phyloP scores from a whole-genome alignment of 30 jellyfish, hydroid and myxozoan species.

The Catostylus mosaicus region DNA sequence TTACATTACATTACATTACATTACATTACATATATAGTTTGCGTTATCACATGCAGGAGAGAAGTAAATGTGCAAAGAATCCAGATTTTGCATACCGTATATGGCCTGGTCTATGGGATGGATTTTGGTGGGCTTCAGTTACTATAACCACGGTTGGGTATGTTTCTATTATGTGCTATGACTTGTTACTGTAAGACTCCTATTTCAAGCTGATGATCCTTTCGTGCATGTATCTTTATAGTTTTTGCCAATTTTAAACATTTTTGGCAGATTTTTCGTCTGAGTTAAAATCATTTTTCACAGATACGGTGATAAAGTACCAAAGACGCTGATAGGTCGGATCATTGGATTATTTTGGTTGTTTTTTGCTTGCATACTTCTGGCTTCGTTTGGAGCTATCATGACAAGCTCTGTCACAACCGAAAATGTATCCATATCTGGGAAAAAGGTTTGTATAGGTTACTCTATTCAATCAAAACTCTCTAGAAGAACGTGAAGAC shows the following conservation, averaged over 20 bases:
- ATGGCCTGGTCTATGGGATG: conserved; percentile 65
- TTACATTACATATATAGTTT: no score
- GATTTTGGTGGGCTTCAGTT: conserved; percentile 75
- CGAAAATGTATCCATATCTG: conserved; percentile 37
- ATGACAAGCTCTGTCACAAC: conserved; percentile 59
- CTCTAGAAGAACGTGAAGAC: no score
- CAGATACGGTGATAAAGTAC: conserved; percentile 67
- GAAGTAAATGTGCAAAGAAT: conserved; percentile 1
- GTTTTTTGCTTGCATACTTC: conserved; percentile 22
- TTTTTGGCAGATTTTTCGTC: no score
- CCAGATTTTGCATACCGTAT: conserved; percentile 40
- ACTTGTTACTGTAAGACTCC: no score
- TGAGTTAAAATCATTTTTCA: no score
- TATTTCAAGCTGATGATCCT: no score
- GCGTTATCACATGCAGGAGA: conserved; percentile 44
- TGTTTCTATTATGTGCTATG: background rate
- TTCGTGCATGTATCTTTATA: no score
- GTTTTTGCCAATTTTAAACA: no score
- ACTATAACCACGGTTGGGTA: conserved; percentile 75
- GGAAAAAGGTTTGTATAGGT: conserved; percentile 48
- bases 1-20: background rate
- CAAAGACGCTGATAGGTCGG: conserved; percentile 42
- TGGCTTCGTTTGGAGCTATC: conserved; percentile 57
- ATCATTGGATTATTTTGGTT: conserved; percentile 44
- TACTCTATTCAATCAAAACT: no score